A percentile compares a stretch with the other conserved stretches of the same genome.
phyloP scores from a whole-genome alignment of 1,140 invertebrate genomes.

The Bactericera cockerelli region DNA sequence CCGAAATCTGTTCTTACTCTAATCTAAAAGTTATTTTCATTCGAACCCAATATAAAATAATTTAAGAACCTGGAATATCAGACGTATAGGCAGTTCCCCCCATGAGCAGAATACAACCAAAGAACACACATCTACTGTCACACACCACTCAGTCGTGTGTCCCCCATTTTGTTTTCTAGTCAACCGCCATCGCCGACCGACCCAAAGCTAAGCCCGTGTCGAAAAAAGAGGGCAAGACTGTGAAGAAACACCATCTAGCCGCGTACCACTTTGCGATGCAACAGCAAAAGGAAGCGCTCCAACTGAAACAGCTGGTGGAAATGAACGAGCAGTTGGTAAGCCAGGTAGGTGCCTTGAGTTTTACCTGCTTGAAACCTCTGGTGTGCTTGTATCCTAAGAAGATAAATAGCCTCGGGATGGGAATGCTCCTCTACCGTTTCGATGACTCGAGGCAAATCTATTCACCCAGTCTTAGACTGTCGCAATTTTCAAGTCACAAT shows the following conservation, averaged over 20 bases:
- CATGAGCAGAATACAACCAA: too few species aligned
- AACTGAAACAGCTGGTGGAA: constrained; percentile 18
- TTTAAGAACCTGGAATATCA: too few species aligned
- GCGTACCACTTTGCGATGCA: constrained; percentile 15
- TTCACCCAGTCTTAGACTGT: background rate
- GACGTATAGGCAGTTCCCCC: too few species aligned
- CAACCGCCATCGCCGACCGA: constrained; percentile 59
- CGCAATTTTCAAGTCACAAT: too few species aligned
- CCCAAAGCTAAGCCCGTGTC: constrained; percentile 62
- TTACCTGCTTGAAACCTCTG: constrained; percentile 5
- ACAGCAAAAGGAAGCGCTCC: constrained; percentile 18
- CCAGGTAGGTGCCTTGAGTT: constrained; percentile 10
- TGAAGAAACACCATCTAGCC: constrained; percentile 11
- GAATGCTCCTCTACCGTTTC: background rate
- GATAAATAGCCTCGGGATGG: background rate
- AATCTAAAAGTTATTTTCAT: too few species aligned
- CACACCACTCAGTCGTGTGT: background rate
- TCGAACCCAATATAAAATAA: too few species aligned
- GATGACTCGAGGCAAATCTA: background rate
- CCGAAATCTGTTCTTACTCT: too few species aligned
- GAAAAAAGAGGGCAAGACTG: constrained; percentile 40
- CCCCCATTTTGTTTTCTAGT: constrained; percentile 29
- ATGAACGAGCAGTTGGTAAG: constrained; percentile 17
- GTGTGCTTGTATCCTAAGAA: background rate
- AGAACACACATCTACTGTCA: too few species aligned